Evolutionary conservation across 2,888 invertebrate species (phyloP), one percentile per base, ranked within the genome.

Genomic region (Leptopterna dolabrata): DNA sequence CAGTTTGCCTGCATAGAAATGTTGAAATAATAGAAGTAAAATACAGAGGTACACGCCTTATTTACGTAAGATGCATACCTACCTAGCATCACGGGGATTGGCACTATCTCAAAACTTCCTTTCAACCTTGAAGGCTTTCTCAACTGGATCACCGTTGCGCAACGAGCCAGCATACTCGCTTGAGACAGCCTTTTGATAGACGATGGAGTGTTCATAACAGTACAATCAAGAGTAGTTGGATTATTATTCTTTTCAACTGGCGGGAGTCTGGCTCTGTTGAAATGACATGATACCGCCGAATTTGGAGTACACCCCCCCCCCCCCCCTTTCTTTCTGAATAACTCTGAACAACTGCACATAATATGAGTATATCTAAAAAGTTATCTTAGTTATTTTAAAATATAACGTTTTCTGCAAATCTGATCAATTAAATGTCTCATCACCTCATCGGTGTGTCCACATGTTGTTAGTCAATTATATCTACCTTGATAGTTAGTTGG

Each of bases 81-180:
- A 19, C n/a, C n/a, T n/a, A n/a, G n/a, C 76, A 36, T 7, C 27
- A 11, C 63, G 27, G 63, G 73, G 30, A 45, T 78, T 78, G 78
- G 78, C 78, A 78, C 78, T 6, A 45, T 78, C 78, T 29, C 78
- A 78, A 45, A 78, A 45, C 45, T 78, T 78, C 78, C 78, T 78
- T 41, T 11, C 43, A 45, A 78, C 78, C 78, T 78, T 78, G 78
- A 78, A 19, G 43, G 78, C 78, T 78, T 78, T 78, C 78, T 45
- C 78, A 78, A 78, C 45, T 78, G 78, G 78, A 78, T 78, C 78
- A 78, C 78, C 19, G 43, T 78, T 45, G 78, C 78, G 36, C 73
- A 73, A 73, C 73, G 36, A 41, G 36, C 9, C 36, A 63, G 24
- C 63, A 63, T 24, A 63, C 24, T 9, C 19, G 24, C 24, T 24